Evolutionary conservation across 2,888 invertebrate species (phyloP), one percentile per base, ranked within the genome.

Genomic region (Volucella inanis): DNA sequence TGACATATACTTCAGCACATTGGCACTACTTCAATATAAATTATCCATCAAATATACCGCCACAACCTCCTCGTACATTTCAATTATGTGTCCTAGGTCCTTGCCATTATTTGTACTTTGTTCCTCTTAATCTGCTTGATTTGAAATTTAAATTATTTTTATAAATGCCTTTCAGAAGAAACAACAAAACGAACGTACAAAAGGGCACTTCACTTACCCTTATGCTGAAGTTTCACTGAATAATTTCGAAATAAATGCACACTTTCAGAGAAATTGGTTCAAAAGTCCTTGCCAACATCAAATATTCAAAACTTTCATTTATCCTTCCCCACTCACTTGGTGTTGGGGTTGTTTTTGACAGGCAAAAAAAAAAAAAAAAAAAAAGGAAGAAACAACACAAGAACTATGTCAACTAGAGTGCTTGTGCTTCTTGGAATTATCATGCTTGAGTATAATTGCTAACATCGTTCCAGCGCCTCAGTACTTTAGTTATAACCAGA

Each of bases 381-480:
- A 12, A 12, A 12, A 43, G 0, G 15, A 49, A 49, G 14, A 49
- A 49, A 3, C n/a, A 49, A 49, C 12, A 11, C 49, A 52, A 76
- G 76, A 81, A 81, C 81, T 79, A 59, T 84, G 83, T 79, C 83
- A 84, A 75, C 83, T 79, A 74, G 61, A 79, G 83, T 75, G 68
- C 64, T 52, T 22, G 64, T 74, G 74, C 79, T 79, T 79, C 68
- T 43, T 59, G 64, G 49, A 84, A 79, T 85, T 85, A 80, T 85
- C 71, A 80, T 85, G 43, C 80, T 85, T 67, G 68, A 80, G 55
- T 76, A 76, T 80, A 85, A 85, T 85, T 85, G 84, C 84, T 76
- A 75, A 75, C 83, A 75, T 79, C 79, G 59, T 71, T 10, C 65
- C 70, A 55, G 50, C 62, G 45, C 45, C 49, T 43, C 43, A 43